Conservation (phyloP, 1,140 invertebrate species). For the Aphis craccivora region DNA sequence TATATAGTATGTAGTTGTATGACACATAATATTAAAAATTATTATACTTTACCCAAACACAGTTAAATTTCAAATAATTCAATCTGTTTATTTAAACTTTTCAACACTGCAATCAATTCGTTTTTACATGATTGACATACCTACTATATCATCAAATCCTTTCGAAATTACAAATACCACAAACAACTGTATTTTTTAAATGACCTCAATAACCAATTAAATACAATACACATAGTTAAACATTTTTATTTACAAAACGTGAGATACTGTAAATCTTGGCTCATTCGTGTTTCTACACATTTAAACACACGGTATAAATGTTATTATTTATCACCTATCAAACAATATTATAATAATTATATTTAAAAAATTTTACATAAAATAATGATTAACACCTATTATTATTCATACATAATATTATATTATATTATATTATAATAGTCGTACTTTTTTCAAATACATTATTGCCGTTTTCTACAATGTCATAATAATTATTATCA, state of each 20-base stretch:
- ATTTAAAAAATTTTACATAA: not conserved
- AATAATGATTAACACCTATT: not conserved
- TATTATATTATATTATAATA: not conserved
- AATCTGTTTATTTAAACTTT: not conserved
- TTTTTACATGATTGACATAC: not conserved
- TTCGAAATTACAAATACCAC: not conserved
- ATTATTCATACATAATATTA: not conserved
- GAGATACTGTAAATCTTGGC: not conserved
- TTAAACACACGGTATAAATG: not conserved
- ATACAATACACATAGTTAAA: not conserved
- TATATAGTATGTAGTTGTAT: not conserved
- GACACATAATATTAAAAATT: too few relatives aligned
- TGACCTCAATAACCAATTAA: not conserved
- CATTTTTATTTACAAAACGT: not conserved
- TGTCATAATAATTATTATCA: not conserved
- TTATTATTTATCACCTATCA: not conserved
- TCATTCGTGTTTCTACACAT: not conserved
- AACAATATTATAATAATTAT: not conserved
- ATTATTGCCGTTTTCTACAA: not conserved
- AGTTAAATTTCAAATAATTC: not conserved
- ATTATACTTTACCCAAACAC: not conserved
- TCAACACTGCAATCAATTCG: not conserved
- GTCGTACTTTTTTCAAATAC: not conserved
- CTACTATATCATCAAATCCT: not conserved
- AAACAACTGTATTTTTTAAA: not conserved